Conservation (phyloP, 2,113 vertebrate species). For the Alethe castanea region DNA sequence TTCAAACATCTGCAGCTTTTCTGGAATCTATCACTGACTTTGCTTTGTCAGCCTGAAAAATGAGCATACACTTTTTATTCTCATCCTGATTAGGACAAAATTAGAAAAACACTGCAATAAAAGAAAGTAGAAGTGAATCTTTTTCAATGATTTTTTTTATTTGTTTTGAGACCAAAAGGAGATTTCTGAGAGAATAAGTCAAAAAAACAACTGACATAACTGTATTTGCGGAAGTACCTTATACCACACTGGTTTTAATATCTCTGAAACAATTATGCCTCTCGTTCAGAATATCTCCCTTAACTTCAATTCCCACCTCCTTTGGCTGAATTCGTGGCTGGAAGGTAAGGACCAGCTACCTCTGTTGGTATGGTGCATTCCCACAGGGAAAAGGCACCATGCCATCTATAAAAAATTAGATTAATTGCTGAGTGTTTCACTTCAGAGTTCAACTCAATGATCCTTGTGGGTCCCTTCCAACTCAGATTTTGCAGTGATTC, state of each 20-base stretch:
- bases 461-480: neutral
- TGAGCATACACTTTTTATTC: neutral
- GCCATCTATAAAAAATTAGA: neutral
- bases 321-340: accelerated
- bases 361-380: neutral
- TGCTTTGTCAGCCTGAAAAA: neutral
- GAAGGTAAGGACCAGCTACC: neutral
- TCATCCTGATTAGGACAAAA: neutral
- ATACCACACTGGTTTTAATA: neutral
- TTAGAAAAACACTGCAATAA: neutral
- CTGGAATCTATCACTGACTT: neutral
- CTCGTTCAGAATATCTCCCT: neutral
- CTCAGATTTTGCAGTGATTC: neutral
- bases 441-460: neutral
- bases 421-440: neutral
- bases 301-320: neutral
- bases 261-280: neutral
- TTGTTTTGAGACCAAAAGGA: neutral
- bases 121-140: neutral
- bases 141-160: neutral
- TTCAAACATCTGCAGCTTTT: neutral
- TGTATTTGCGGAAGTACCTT: neutral
- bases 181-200: neutral
- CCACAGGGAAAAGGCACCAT: neutral
- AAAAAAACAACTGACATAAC: neutral